A percentile compares a stretch with the other conserved stretches of the same genome.
Conservation (phyloP, 2,113 vertebrate species). For the Silurus glanis region DNA sequence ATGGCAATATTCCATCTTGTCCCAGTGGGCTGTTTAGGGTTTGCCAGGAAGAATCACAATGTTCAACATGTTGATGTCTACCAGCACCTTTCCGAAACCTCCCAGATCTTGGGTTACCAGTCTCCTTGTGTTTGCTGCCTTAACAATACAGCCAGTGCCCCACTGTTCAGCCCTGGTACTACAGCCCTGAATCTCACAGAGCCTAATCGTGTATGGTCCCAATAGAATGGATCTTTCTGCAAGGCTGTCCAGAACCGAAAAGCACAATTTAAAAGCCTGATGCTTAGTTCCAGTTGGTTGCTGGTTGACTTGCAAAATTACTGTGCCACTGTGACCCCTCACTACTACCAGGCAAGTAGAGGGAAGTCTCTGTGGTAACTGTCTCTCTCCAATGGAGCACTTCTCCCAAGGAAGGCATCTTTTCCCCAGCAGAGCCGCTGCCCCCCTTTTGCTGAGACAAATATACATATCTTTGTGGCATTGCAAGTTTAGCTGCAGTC, state of each 20-base stretch:
- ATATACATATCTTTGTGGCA: background rate
- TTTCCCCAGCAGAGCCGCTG: background rate
- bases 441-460: background rate
- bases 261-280: background rate
- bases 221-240: background rate
- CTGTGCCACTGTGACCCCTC: background rate
- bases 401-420: background rate
- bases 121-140: background rate
- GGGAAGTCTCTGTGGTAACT: background rate
- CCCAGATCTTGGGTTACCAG: too few relatives aligned
- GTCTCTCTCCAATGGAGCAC: background rate
- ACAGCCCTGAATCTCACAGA: background rate
- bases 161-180: background rate
- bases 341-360: background rate
- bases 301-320: background rate
- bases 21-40: background rate
- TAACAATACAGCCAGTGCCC: background rate
- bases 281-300: background rate
- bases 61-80: background rate
- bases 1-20: background rate
- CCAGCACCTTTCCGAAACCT: background rate
- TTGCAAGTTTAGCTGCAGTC: background rate
- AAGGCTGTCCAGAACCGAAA: background rate
- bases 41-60: background rate
- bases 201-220: background rate